A percentile compares a stretch with the other conserved stretches of the same genome.
phyloP scores from a whole-genome alignment of 2,888 invertebrate species.

The Adelognathus sp. region DNA sequence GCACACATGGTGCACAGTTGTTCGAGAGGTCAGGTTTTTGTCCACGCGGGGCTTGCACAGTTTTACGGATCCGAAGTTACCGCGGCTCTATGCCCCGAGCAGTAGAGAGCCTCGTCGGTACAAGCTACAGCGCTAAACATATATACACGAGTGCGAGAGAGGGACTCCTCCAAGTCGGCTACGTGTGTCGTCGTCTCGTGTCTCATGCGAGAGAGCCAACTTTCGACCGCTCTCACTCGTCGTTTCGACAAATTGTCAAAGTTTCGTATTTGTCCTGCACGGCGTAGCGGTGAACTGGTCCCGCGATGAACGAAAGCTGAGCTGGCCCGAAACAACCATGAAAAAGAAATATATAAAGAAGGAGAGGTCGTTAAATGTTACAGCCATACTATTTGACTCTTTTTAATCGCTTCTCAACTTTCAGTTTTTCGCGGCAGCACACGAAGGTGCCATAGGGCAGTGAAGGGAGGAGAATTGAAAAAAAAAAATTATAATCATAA shows the following conservation, averaged over 20 bases:
- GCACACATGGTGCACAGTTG: conserved; percentile 81
- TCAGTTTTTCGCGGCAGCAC: no score
- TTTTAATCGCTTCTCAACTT: background rate
- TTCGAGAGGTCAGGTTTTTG: conserved; percentile 81
- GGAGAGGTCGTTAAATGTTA: background rate
- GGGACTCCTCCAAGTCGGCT: conserved; percentile 24
- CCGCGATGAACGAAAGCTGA: background rate
- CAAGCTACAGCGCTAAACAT: conserved; percentile 40
- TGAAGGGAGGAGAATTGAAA: background rate
- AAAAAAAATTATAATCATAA: background rate
- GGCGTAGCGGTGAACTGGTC: background rate
- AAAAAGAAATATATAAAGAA: background rate
- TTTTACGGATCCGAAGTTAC: conserved; percentile 73
- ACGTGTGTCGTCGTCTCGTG: background rate
- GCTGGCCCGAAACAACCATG: background rate
- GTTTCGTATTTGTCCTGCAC: conserved; percentile 54
- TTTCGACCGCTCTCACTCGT: background rate
- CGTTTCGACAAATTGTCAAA: conserved; percentile 66
- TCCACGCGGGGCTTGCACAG: conserved; percentile 75
- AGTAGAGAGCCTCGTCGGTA: conserved; percentile 30
- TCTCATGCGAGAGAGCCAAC: background rate
- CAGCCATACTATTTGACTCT: background rate
- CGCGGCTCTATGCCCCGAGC: conserved; percentile 5
- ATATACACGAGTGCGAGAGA: background rate
- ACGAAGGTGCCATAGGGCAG: background rate